Evolutionary conservation across 2,797 vertebrate species (phyloP).

Genomic region (Falco rusticolus): DNA sequence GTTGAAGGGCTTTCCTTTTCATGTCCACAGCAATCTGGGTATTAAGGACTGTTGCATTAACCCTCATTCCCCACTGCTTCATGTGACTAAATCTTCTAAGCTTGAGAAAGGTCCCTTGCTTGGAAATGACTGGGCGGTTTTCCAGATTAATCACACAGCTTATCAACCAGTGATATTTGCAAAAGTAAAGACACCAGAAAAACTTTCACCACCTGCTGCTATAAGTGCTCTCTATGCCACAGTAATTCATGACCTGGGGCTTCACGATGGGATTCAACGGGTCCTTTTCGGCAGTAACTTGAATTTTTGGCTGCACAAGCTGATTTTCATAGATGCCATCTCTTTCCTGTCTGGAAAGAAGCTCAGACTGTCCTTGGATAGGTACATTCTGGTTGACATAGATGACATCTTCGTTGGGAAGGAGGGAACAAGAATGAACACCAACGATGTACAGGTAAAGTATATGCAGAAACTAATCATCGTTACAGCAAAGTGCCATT

Average conservation of each 20-base stretch:
- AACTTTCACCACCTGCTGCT: conserved; percentile 67
- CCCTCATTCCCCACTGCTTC: conserved; percentile 90
- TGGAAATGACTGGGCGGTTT: conserved; percentile 93
- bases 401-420: conserved; percentile 99
- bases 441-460: conserved; percentile 94
- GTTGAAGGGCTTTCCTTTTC: conserved; percentile 87
- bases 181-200: conserved; percentile 81
- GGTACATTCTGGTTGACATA: conserved; percentile 95
- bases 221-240: conserved; percentile 84
- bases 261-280: conserved; percentile 93
- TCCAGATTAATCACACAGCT: conserved; percentile 91
- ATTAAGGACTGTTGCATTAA: conserved; percentile 93
- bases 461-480: neutral
- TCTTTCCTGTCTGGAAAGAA: conserved; percentile 92
- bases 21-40: conserved; percentile 87
- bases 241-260: conserved; percentile 91
- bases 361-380: conserved; percentile 89
- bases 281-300: conserved; percentile 94
- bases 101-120: conserved; percentile 87
- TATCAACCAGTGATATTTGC: conserved; percentile 93
- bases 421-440: conserved; percentile 96
- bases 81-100: conserved; percentile 87
- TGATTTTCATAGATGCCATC: conserved; percentile 94
- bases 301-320: conserved; percentile 95
- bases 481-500: neutral